These are phyloP conservation scores for Ecliptopera silaceata DNA, from an alignment of 2,888 invertebrate genomes.

Conservation along the genomic window DNA sequence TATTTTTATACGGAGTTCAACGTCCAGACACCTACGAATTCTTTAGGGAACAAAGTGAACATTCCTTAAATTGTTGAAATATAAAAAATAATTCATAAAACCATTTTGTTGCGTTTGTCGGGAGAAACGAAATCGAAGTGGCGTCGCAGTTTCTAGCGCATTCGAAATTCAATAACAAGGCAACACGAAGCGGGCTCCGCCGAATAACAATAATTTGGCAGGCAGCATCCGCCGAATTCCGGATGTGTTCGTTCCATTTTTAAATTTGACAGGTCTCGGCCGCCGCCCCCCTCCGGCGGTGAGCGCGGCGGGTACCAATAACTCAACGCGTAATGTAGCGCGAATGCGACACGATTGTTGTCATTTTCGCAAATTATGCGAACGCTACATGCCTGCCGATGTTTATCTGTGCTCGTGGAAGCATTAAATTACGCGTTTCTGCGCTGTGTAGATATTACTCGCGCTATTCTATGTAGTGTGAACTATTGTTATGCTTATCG, in stretches of 20 bases:
- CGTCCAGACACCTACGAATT: not conserved
- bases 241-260: constrained; percentile 79
- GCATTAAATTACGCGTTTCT: constrained; percentile 67
- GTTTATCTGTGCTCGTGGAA: constrained; percentile 73
- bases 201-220: constrained; percentile 82
- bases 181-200: constrained; percentile 54
- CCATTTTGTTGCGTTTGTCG: constrained; percentile 42
- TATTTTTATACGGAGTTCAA: constrained; percentile 26
- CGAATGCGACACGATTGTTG: constrained; percentile 74
- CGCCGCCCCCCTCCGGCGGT: constrained; percentile 39
- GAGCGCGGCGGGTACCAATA: constrained; percentile 55
- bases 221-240: constrained; percentile 74
- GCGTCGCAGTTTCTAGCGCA: constrained; percentile 53
- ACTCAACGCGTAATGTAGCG: constrained; percentile 74
- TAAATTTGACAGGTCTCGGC: constrained; percentile 79
- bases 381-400: constrained; percentile 71
- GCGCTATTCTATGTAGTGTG: constrained; percentile 38
- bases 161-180: constrained; percentile 77
- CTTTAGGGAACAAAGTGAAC: constrained; percentile 10
- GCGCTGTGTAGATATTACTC: constrained; percentile 62
- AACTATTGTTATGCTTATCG: constrained; percentile 28
- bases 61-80: constrained; percentile 18
- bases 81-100: constrained; percentile 40
- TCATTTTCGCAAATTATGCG: constrained; percentile 79
- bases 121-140: constrained; percentile 47